Conservation (phyloP, 2,113 vertebrate genomes). For the Dermatemys mawii region DNA sequence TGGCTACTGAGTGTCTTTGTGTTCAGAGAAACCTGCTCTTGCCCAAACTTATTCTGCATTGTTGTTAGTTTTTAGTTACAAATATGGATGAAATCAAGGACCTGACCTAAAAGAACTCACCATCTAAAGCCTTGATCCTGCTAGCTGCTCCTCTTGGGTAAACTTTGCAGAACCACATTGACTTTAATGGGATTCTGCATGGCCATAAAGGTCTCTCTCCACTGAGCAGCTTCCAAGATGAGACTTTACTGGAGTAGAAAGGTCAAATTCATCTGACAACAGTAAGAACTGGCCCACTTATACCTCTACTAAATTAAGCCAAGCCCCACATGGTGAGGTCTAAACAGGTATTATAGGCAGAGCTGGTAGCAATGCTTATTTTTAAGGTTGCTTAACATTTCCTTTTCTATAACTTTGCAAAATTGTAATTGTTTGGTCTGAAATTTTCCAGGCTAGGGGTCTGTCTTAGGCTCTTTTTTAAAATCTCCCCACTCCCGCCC, state of each 20-base stretch:
- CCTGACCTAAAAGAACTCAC: background rate
- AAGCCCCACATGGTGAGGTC: background rate
- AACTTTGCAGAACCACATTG: background rate
- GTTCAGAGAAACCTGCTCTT: background rate
- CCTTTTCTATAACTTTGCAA: background rate
- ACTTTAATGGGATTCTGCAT: background rate
- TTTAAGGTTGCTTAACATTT: background rate
- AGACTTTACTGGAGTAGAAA: background rate
- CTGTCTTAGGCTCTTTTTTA: background rate
- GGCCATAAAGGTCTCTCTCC: background rate
- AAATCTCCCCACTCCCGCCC: too few relatives aligned
- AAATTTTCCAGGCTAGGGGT: background rate
- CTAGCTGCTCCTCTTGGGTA: fast-evolving
- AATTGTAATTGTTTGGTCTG: background rate
- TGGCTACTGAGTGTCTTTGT: background rate
- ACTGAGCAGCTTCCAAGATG: background rate
- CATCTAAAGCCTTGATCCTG: background rate
- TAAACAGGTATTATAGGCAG: background rate
- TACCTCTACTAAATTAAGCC: background rate
- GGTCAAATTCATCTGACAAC: background rate
- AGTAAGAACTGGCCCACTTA: background rate
- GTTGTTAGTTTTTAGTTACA: background rate
- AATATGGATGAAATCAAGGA: background rate
- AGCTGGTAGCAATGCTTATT: background rate
- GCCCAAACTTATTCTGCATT: background rate